Evolutionary conservation across 2,888 invertebrate species (phyloP), one percentile per base, ranked within the genome.

Genomic region (Dicyrtomina minuta): DNA sequence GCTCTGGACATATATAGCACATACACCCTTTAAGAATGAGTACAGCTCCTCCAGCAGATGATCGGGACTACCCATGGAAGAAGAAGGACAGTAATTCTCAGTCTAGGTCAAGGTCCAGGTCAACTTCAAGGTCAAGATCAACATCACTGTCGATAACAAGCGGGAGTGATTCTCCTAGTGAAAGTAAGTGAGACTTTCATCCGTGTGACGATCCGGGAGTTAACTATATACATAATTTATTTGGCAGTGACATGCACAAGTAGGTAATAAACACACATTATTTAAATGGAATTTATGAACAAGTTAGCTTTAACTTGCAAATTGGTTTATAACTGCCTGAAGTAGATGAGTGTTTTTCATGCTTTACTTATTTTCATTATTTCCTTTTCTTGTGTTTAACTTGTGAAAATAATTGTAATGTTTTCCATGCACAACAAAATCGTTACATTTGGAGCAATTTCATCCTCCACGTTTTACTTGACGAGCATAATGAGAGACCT

Each of bases 371-470:
- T n/a, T n/a, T n/a, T n/a, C n/a, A n/a, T n/a, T n/a, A n/a, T n/a
- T n/a, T n/a, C n/a, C n/a, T n/a, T n/a, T n/a, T n/a, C n/a, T n/a
- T n/a, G n/a, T n/a, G n/a, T n/a, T n/a, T n/a, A n/a, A n/a, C n/a
- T n/a, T n/a, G n/a, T n/a, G 15, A 46, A 3, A 46, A 15, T 46
- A 3, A 46, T n/a, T n/a, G 15, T 67, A 43, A 59, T n/a, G n/a
- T 61, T 33, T 33, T 3, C 4, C 33, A 33, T 33, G 8, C 33
- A 33, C 33, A 8, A 33, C 33, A 68, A 79, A 80, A 53, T 79
- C 87, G 86, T 86, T 70, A 84, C 85, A 4, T 84, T 87, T 79
- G 85, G 86, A 24, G 84, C 85, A 83, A 84, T 84, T 46, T 83
- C 83, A 66, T 81, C 85, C 1, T 84, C 84, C 56, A 85, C 85